These are phyloP conservation scores for Solenopsis invicta DNA, from an alignment of 1,140 invertebrate genomes.

Conservation along the genomic window DNA sequence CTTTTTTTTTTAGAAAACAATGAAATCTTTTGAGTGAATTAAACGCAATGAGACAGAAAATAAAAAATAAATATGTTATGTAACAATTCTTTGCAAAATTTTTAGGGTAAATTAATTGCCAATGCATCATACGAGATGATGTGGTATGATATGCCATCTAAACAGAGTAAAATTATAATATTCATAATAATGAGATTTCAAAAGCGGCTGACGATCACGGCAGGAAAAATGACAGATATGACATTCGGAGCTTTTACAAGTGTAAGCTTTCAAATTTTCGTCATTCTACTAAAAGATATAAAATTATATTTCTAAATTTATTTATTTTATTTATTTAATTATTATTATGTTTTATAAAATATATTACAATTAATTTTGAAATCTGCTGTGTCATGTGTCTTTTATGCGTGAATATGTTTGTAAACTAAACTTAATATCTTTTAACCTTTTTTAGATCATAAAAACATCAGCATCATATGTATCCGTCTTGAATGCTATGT, in stretches of 20 bases:
- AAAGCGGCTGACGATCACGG: slow-evolving; percentile 12
- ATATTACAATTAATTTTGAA: neutral
- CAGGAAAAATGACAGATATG: slow-evolving; percentile 28
- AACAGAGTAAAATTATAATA: neutral
- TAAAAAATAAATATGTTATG: neutral
- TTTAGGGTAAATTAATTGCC: slow-evolving; percentile 30
- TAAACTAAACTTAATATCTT: neutral
- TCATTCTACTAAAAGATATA: no score
- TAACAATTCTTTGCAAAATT: neutral
- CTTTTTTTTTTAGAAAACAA: no score
- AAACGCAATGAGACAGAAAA: no score
- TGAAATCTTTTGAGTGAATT: no score
- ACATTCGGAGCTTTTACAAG: slow-evolving; percentile 21
- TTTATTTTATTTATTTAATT: neutral
- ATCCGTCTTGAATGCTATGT: slow-evolving; percentile 51
- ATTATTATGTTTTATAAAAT: neutral
- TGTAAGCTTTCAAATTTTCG: slow-evolving; percentile 1
- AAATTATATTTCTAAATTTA: no score
- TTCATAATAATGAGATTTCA: slow-evolving; percentile 38
- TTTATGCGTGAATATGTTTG: neutral
- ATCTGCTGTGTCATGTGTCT: no score
- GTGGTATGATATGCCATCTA: slow-evolving; percentile 17
- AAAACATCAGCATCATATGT: slow-evolving; percentile 50
- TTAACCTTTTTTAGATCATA: slow-evolving; percentile 19
- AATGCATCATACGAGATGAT: slow-evolving; percentile 1